Evolutionary conservation across 2,888 invertebrate species (phyloP).

Genomic region (Meiosimyza decipiens): DNA sequence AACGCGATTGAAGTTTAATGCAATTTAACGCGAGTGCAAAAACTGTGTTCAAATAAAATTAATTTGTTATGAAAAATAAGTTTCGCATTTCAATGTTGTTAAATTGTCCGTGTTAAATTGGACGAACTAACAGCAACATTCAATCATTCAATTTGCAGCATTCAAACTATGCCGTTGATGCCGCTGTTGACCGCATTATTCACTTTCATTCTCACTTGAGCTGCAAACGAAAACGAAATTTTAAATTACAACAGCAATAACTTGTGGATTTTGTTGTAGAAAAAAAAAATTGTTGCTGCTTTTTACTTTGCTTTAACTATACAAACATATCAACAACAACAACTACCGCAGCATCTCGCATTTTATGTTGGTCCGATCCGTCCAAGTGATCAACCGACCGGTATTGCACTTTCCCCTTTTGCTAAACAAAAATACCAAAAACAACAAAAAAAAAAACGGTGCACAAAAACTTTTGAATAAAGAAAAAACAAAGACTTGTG

Average conservation of each 20-base stretch:
- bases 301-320: too few species aligned
- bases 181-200: conserved; percentile 20
- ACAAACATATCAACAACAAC: conserved; percentile 6
- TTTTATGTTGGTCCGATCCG: not conserved
- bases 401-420: conserved; percentile 36
- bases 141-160: not conserved
- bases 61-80: not conserved
- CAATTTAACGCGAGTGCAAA: too few species aligned
- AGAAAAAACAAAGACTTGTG: not conserved
- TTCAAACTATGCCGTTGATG: not conserved
- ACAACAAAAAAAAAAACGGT: not conserved
- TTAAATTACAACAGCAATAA: conserved; percentile 17
- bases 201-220: conserved; percentile 40
- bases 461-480: not conserved
- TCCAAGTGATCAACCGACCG: conserved; percentile 10
- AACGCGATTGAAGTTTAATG: too few species aligned
- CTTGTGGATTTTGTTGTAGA: not conserved
- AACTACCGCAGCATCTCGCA: conserved; percentile 4
- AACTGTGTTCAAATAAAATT: not conserved
- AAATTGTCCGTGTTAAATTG: too few species aligned
- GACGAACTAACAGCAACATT: not conserved
- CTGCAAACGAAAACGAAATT: conserved; percentile 34
- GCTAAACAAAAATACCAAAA: conserved; percentile 9
- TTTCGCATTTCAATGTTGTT: not conserved
- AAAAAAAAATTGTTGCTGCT: conserved; percentile 2